Conservation (phyloP, 2,888 invertebrate genomes). For the Notocelia uddmanniana region DNA sequence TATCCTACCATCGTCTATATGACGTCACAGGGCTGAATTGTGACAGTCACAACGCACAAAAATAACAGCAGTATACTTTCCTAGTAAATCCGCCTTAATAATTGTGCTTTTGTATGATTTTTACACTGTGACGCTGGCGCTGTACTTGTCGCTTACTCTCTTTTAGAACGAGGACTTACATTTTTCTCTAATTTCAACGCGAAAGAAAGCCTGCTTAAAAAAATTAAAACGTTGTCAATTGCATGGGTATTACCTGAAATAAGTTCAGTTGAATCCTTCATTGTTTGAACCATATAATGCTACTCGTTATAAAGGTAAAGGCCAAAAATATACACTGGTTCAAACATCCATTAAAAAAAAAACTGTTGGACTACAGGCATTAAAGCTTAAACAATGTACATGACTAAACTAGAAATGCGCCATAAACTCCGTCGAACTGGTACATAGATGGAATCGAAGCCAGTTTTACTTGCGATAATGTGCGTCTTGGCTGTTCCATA, state of each 20-base stretch:
- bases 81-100: no score
- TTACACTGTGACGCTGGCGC: no score
- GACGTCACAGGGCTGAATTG: no score
- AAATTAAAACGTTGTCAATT: no score
- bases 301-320: background rate
- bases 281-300: background rate
- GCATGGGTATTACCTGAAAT: background rate
- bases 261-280: background rate
- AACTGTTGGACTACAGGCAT: background rate
- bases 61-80: no score
- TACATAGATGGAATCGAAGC: background rate
- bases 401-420: background rate
- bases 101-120: no score
- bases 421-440: background rate
- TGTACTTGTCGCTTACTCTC: no score
- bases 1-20: no score
- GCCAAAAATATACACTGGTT: background rate
- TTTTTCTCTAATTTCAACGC: no score
- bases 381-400: background rate
- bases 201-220: no score
- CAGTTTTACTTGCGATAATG: background rate
- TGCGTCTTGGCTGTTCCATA: background rate
- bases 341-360: background rate
- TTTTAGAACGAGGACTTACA: no score
- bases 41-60: no score